phyloP scores from a whole-genome alignment of 2,888 invertebrate species.

The Chydorus sphaericus region DNA sequence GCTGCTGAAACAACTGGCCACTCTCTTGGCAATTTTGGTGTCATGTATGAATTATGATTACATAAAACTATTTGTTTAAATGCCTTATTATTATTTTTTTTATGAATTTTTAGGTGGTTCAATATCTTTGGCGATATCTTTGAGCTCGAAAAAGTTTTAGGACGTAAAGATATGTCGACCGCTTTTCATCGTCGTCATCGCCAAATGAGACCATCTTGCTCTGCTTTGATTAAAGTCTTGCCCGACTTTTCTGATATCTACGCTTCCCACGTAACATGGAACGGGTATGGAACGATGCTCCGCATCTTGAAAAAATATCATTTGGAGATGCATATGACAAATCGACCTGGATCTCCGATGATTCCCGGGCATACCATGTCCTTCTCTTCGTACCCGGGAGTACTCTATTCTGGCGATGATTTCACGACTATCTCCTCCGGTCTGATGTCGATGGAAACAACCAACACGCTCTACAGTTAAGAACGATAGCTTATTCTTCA shows the following conservation, averaged over 20 bases:
- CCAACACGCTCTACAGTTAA: slow-evolving; percentile 60
- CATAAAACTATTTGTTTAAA: not conserved
- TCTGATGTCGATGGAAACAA: slow-evolving; percentile 58
- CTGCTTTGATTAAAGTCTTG: slow-evolving; percentile 48
- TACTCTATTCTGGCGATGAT: slow-evolving; percentile 69
- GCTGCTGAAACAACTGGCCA: slow-evolving; percentile 46
- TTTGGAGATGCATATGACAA: slow-evolving; percentile 51
- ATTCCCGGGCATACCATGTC: slow-evolving; percentile 52
- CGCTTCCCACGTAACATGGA: slow-evolving; percentile 67
- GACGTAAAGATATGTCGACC: too few species aligned
- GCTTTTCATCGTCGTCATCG: slow-evolving; percentile 23
- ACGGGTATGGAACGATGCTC: slow-evolving; percentile 56
- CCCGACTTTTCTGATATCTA: slow-evolving; percentile 43
- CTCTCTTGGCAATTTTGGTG: slow-evolving; percentile 15
- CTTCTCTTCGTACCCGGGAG: slow-evolving; percentile 73
- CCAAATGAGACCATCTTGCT: slow-evolving; percentile 44
- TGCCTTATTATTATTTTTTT: slow-evolving; percentile 2
- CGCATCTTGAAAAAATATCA: slow-evolving; percentile 71
- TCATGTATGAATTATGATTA: slow-evolving; percentile 16
- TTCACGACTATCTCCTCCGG: slow-evolving; percentile 51
- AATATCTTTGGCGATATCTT: slow-evolving; percentile 60
- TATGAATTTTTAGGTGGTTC: slow-evolving; percentile 39
- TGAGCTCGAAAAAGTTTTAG: slow-evolving; percentile 44
- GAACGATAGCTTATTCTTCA: too few species aligned
- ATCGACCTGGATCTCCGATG: slow-evolving; percentile 27